Conservation (phyloP, 2,113 vertebrate species). For the Microcebus jonahi region DNA sequence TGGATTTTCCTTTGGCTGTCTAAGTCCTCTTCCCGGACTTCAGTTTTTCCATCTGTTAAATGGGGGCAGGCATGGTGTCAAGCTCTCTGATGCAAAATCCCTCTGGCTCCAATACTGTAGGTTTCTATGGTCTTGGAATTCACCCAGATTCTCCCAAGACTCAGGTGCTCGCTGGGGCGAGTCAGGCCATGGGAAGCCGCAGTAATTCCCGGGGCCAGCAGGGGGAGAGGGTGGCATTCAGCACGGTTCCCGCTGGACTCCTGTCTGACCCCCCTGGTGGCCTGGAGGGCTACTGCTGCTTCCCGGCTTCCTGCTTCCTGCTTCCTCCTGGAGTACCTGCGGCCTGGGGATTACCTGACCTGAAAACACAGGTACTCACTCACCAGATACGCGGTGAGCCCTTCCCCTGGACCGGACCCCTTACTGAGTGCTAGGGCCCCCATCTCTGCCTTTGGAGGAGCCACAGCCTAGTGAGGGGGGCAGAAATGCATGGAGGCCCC, state of each 20-base stretch:
- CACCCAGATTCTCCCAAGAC: background rate
- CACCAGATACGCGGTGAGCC: background rate
- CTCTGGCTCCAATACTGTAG: background rate
- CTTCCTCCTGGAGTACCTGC: background rate
- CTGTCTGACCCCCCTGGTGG: slow-evolving; percentile 52
- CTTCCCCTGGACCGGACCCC: background rate
- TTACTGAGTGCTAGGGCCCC: background rate
- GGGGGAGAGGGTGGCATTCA: slow-evolving; percentile 55
- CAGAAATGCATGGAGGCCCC: background rate
- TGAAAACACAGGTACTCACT: background rate
- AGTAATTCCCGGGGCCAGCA: slow-evolving; percentile 27
- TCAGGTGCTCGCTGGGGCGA: background rate
- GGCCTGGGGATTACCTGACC: background rate
- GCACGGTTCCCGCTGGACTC: background rate
- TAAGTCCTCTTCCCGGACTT: background rate
- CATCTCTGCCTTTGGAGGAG: background rate
- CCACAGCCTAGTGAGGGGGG: background rate
- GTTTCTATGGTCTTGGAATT: background rate
- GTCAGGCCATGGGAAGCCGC: background rate
- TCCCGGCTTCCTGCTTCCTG: background rate
- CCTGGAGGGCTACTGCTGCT: slow-evolving; percentile 68
- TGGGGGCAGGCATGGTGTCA: background rate
- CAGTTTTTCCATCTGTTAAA: slow-evolving; percentile 18
- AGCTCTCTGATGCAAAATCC: background rate
- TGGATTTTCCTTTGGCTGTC: background rate